phyloP scores from a whole-genome alignment of 2,888 invertebrate species.

The Synanthedon vespiformis region DNA sequence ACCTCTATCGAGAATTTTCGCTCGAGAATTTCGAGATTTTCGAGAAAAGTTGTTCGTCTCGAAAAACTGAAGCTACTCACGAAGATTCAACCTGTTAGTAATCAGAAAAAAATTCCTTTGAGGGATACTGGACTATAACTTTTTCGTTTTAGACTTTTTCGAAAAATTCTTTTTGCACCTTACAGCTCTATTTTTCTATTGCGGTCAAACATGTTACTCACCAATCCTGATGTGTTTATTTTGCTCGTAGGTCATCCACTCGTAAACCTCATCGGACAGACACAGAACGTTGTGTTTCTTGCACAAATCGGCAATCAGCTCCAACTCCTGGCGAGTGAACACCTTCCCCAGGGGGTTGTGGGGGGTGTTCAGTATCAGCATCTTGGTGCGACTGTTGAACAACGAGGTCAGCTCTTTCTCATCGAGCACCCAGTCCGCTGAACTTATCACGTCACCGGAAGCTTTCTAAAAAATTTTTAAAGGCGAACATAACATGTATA shows the following conservation, averaged over 20 bases:
- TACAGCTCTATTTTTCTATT: too few species aligned
- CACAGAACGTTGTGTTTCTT: conserved; percentile 93
- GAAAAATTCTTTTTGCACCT: too few species aligned
- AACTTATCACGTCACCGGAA: conserved; percentile 64
- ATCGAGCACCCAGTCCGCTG: conserved; percentile 92
- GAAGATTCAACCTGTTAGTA: too few species aligned
- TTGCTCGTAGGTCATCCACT: conserved; percentile 93
- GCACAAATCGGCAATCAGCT: conserved; percentile 87
- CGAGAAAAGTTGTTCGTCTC: too few species aligned
- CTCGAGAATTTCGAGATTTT: too few species aligned
- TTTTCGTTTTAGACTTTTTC: too few species aligned
- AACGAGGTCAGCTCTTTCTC: conserved; percentile 80
- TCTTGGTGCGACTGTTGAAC: conserved; percentile 91
- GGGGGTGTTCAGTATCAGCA: conserved; percentile 96
- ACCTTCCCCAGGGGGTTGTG: conserved; percentile 98
- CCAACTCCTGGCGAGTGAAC: conserved; percentile 76
- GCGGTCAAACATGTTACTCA: conserved; percentile 31
- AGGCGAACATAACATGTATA: too few species aligned
- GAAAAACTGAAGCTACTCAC: too few species aligned
- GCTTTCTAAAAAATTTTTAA: conserved; percentile 36
- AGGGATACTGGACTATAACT: too few species aligned
- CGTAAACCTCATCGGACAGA: conserved; percentile 97
- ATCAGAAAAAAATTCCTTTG: too few species aligned
- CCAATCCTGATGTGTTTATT: conserved; percentile 91
- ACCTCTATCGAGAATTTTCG: too few species aligned